Evolutionary conservation across 2,888 invertebrate genomes (phyloP), one percentile per base, ranked within the genome.

Genomic region (Synanthedon vespiformis): DNA sequence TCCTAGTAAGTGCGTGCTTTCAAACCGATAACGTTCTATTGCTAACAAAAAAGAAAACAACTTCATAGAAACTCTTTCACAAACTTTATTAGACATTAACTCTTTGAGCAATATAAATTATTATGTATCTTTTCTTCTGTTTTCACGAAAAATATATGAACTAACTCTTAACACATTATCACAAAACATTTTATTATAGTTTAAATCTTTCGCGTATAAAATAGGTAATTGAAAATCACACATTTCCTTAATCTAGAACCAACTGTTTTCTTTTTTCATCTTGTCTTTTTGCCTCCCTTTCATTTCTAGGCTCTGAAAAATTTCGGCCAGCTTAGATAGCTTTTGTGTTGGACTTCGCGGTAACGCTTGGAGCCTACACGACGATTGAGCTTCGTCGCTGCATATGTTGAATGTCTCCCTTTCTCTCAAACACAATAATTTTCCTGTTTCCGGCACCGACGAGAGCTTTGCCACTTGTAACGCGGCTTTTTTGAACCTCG

Each of bases 221-320:
- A 44, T 12, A 44, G n/a, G 57, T 59, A 58, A 58, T 62, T 62
- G 62, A 57, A 67, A 60, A 63, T 50, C 16, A 12, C 48, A 48
- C 40, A 11, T 14, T 22, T 13, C 67, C 74, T 75, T 69, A 73
- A 53, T 54, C 64, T 69, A 88, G 64, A 88, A 87, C 88, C 88
- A 88, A 69, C 84, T 85, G 63, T 88, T 80, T 58, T 79, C 88
- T 61, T 77, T 88, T 70, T 78, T 88, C 68, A 85, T 73, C 60
- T 68, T 80, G 47, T 84, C 81, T 58, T 77, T 72, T 54, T 79
- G 74, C 40, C 78, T 70, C 6, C 81, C 79, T 40, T 77, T 80
- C 71, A 84, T 76, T 51, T 87, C 85, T 8, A 87, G 64, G 50
- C 65, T 72, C 67, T 87, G 83, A 53, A 87, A 86, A 58, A 87